phyloP scores from a whole-genome alignment of 1,140 invertebrate species.

The Plutomurus gul region DNA sequence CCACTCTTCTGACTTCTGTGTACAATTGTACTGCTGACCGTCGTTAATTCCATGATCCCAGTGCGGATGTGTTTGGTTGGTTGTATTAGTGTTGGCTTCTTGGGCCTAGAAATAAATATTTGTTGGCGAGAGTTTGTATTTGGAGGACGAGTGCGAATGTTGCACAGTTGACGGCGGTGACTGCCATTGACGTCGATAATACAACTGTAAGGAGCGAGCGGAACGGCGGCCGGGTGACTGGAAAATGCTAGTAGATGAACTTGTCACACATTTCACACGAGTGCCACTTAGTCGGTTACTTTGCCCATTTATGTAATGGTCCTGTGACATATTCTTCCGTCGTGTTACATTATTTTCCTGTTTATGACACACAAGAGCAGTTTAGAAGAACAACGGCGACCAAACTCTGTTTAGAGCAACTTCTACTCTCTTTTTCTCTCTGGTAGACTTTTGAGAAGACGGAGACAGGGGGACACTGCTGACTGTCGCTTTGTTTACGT shows the following conservation, averaged over 20 bases:
- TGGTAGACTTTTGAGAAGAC: too few relatives aligned
- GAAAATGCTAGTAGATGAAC: conserved; percentile 19
- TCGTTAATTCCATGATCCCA: too few relatives aligned
- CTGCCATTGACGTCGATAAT: conserved; percentile 2
- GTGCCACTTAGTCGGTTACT: conserved; percentile 28
- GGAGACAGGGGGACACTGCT: too few relatives aligned
- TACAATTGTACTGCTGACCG: too few relatives aligned
- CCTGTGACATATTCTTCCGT: conserved; percentile 19
- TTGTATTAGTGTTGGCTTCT: too few relatives aligned
- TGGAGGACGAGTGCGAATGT: background rate
- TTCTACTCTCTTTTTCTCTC: background rate
- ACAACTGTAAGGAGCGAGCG: background rate
- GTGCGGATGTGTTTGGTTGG: too few relatives aligned
- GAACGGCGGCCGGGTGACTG: background rate
- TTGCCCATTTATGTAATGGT: conserved; percentile 23
- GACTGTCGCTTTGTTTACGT: too few relatives aligned
- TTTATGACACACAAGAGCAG: conserved; percentile 22
- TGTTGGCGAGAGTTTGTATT: too few relatives aligned
- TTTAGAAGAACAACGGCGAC: conserved; percentile 13
- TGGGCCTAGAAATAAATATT: background rate
- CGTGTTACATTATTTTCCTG: conserved; percentile 29
- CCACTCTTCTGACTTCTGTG: too few relatives aligned
- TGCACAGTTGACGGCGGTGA: background rate
- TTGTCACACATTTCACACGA: conserved; percentile 28
- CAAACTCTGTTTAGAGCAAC: conserved; percentile 4